phyloP scores from a whole-genome alignment of 2,797 vertebrate species.

The Aselliscus stoliczkanus region DNA sequence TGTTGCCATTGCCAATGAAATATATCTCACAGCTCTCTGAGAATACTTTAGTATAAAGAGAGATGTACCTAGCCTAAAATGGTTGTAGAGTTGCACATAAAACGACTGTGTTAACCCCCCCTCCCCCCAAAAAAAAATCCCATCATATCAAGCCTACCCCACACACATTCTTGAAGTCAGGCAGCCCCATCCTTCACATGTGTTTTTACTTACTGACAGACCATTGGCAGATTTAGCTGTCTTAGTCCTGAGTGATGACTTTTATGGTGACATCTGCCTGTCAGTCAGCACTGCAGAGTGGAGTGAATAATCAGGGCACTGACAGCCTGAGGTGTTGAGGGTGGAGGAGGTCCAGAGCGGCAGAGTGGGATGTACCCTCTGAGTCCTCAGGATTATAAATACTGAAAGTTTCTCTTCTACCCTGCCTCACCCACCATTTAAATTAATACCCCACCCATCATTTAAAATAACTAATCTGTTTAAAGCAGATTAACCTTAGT shows the following conservation, averaged over 20 bases:
- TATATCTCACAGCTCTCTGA: neutral
- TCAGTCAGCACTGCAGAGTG: neutral
- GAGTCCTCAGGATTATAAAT: neutral
- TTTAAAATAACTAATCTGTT: too few species aligned
- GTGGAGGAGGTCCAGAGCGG: neutral
- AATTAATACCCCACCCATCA: accelerated
- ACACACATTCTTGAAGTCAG: neutral
- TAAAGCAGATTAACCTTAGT: neutral
- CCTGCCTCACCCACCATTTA: accelerated
- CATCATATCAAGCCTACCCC: neutral
- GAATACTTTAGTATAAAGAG: neutral
- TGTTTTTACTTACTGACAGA: slow-evolving; percentile 4
- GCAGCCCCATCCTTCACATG: neutral
- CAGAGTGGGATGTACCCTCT: neutral
- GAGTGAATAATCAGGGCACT: neutral
- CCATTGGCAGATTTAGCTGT: neutral
- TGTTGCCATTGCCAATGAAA: neutral
- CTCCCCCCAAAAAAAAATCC: too few species aligned
- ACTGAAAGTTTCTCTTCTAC: slow-evolving; percentile 34
- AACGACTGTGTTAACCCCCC: too few species aligned
- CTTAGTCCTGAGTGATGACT: neutral
- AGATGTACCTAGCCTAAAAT: neutral
- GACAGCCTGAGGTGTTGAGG: neutral
- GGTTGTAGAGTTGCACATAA: neutral
- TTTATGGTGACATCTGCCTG: slow-evolving; percentile 4